Percentiles rank a stretch among this genome's conserved stretches.
Evolutionary conservation across 2,113 vertebrate species (phyloP).

Genomic region (Arothron firmamentum): DNA sequence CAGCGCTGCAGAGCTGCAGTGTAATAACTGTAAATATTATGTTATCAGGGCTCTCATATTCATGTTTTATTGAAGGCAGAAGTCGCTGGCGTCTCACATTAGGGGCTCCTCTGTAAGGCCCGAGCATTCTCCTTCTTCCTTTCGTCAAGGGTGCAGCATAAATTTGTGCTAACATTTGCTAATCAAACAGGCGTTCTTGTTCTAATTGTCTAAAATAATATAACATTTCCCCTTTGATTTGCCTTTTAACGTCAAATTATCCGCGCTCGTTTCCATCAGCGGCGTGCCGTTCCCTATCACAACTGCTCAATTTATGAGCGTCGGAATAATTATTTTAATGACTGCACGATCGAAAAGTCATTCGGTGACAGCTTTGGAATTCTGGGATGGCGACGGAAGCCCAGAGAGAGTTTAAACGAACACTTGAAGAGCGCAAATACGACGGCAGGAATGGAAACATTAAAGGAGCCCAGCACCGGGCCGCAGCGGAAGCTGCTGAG

Average conservation of each 20-base stretch:
- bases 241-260: not conserved
- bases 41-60: slow-evolving; percentile 42
- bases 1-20: slow-evolving; percentile 22
- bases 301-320: too few species aligned
- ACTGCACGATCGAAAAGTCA: too few species aligned
- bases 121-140: slow-evolving; percentile 1
- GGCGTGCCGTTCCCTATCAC: too few species aligned
- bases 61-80: slow-evolving; percentile 57
- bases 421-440: too few species aligned
- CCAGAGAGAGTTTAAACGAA: too few species aligned
- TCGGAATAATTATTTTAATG: too few species aligned
- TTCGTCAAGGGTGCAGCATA: not conserved
- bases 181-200: not conserved
- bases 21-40: slow-evolving; percentile 48
- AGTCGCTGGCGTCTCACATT: slow-evolving; percentile 28
- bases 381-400: too few species aligned
- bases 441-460: too few species aligned
- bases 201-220: not conserved
- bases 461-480: too few species aligned
- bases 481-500: too few species aligned
- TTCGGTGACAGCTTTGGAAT: too few species aligned
- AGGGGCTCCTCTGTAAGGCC: slow-evolving; percentile 12
- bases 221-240: not conserved
- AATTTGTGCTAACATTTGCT: not conserved
- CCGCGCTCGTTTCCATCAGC: too few species aligned